phyloP scores from a whole-genome alignment of 2,888 invertebrate species.

The Drosophila rellima region DNA sequence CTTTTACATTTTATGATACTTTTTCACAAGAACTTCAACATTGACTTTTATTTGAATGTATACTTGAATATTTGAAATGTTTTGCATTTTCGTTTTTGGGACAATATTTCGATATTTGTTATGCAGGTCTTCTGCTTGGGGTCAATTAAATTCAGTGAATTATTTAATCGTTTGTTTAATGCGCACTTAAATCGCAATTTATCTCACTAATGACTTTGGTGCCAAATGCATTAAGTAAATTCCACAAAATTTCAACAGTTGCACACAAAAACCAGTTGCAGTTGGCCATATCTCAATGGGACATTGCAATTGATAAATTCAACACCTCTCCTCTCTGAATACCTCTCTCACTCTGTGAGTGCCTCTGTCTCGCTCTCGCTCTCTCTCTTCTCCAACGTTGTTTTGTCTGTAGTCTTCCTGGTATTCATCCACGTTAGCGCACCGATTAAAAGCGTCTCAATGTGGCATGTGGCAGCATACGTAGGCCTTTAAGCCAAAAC shows the following conservation, averaged over 20 bases:
- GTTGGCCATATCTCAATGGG: conserved; percentile 29
- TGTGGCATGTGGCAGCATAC: conserved; percentile 35
- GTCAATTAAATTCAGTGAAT: conserved; percentile 5
- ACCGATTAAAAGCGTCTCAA: conserved; percentile 61
- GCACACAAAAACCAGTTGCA: conserved; percentile 55
- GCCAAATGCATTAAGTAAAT: conserved; percentile 18
- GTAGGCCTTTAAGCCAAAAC: conserved; percentile 70
- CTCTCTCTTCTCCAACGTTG: neutral
- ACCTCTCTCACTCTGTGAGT: neutral
- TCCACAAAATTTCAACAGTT: conserved; percentile 52
- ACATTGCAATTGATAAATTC: conserved; percentile 36
- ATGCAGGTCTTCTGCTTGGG: neutral
- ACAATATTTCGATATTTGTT: neutral
- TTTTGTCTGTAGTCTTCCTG: conserved; percentile 12
- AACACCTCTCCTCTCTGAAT: neutral
- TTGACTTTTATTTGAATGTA: neutral
- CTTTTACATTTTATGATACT: conserved; percentile 21
- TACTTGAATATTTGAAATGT: conserved; percentile 1
- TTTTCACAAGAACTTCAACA: neutral
- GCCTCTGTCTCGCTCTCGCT: neutral
- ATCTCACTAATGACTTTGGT: conserved; percentile 1
- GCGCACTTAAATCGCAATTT: conserved; percentile 1
- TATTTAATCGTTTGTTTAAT: conserved; percentile 5
- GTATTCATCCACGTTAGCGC: conserved; percentile 35
- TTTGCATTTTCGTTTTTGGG: neutral